Percentiles rank a stretch among this genome's conserved stretches.
phyloP scores from a whole-genome alignment of 2,797 vertebrate genomes.

The Malacoraja senta region DNA sequence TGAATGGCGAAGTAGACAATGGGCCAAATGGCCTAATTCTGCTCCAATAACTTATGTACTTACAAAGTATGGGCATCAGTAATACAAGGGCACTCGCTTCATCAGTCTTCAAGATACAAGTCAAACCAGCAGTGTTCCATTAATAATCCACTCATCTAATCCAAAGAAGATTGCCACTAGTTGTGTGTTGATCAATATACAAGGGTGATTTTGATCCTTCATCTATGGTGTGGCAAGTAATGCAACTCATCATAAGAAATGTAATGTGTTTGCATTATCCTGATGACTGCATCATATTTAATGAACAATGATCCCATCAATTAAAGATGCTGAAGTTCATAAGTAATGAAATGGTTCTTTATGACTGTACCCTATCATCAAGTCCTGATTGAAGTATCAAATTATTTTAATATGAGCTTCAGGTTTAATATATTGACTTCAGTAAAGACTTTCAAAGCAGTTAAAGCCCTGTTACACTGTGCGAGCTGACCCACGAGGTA shows the following conservation, averaged over 20 bases:
- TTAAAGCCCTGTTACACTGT: no score
- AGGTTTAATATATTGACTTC: slow-evolving; percentile 6
- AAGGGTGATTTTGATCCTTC: not conserved
- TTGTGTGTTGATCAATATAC: not conserved
- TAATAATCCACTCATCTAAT: not conserved
- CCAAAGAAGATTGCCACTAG: not conserved
- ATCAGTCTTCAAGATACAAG: not conserved
- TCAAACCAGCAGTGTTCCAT: not conserved
- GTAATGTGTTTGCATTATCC: not conserved
- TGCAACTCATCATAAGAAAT: not conserved
- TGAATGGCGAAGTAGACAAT: no score
- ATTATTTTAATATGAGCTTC: not conserved
- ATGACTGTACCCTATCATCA: not conserved
- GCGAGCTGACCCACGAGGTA: no score
- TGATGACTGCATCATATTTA: not conserved
- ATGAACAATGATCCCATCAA: not conserved
- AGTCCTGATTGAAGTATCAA: not conserved
- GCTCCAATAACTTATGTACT: no score
- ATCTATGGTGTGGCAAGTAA: not conserved
- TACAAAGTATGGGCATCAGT: no score
- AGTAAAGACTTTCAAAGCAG: not conserved
- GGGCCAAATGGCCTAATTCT: no score
- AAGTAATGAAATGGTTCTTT: not conserved
- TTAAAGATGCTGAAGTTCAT: not conserved
- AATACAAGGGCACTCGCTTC: no score